Percentiles rank a stretch among this genome's conserved stretches.
These are phyloP conservation scores for Gila robusta DNA, from an alignment of 2,797 vertebrate genomes.

Conservation along the genomic window DNA sequence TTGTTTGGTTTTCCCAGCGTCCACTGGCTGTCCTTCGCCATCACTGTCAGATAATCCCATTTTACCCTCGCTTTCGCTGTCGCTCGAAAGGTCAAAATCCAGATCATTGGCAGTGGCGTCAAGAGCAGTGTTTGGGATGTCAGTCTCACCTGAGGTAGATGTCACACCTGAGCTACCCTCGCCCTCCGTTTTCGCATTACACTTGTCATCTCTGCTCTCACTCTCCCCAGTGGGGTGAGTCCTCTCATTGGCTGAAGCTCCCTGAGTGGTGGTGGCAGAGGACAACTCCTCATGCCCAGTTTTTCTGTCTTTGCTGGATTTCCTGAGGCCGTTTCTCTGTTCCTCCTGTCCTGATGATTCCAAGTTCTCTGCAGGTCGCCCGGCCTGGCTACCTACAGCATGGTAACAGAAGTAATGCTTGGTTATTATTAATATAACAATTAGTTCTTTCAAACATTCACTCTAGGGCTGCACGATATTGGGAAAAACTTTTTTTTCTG, in stretches of 20 bases:
- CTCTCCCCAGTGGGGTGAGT: conserved; percentile 68
- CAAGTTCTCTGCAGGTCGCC: conserved; percentile 72
- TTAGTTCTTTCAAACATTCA: not conserved
- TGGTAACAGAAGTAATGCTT: conserved; percentile 32
- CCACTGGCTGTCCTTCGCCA: conserved; percentile 58
- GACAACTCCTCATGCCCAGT: conserved; percentile 69
- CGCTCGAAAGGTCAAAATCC: conserved; percentile 93
- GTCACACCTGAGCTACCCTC: conserved; percentile 59
- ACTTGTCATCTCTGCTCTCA: conserved; percentile 62
- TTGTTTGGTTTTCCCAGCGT: not conserved
- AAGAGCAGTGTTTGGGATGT: conserved; percentile 56
- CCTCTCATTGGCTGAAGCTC: conserved; percentile 66
- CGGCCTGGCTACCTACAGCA: conserved; percentile 73
- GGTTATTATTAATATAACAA: not conserved
- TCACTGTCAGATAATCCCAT: conserved; percentile 68
- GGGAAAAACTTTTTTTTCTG: no score
- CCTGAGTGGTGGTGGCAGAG: conserved; percentile 69
- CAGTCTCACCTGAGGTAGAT: conserved; percentile 56
- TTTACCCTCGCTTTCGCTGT: conserved; percentile 87
- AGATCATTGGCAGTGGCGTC: conserved; percentile 77
- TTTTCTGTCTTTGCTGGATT: conserved; percentile 75
- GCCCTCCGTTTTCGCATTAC: conserved; percentile 69
- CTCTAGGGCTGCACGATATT: not conserved
- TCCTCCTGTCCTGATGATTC: conserved; percentile 78
- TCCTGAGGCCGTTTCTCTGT: conserved; percentile 87